Evolutionary conservation across 2,797 vertebrate species (phyloP).

Genomic region (Sebastes oblongus): DNA sequence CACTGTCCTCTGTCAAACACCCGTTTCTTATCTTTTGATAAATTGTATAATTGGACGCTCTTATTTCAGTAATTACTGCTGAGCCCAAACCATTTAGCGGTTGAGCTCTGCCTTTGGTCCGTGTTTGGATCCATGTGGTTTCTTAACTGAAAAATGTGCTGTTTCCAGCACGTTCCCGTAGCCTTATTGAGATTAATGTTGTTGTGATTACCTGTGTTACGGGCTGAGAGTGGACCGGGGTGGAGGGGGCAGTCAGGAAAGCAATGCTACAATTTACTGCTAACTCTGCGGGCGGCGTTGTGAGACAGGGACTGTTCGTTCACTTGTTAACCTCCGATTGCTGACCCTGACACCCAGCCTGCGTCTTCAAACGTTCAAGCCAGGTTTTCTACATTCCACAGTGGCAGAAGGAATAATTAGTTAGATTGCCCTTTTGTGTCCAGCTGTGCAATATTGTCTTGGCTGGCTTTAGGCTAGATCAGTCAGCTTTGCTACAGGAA

Average conservation of each 20-base stretch:
- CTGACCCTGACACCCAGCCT: background rate
- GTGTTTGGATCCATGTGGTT: conserved; percentile 16
- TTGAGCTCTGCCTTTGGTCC: conserved; percentile 16
- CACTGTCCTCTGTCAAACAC: background rate
- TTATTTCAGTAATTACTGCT: conserved; percentile 31
- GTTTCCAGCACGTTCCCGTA: conserved; percentile 45
- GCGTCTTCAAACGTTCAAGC: background rate
- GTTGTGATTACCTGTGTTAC: conserved; percentile 47
- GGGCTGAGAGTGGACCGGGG: background rate
- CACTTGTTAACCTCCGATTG: conserved; percentile 1
- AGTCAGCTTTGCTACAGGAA: conserved; percentile 20
- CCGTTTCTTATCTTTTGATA: conserved; percentile 15
- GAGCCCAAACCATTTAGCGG: conserved; percentile 19
- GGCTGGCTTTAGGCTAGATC: conserved; percentile 25
- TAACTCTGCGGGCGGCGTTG: background rate
- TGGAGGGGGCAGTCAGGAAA: background rate
- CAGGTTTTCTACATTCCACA: conserved; percentile 7
- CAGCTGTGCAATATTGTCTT: conserved; percentile 33
- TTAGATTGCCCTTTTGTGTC: conserved; percentile 30
- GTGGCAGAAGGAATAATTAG: conserved; percentile 23
- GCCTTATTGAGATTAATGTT: conserved; percentile 64
- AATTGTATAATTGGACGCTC: conserved; percentile 12
- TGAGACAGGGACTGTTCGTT: conserved; percentile 2
- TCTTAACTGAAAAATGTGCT: conserved; percentile 51
- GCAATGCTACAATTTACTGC: background rate